Evolutionary conservation across 2,888 invertebrate genomes (phyloP).

Genomic region (Eupeodes latifasciatus): DNA sequence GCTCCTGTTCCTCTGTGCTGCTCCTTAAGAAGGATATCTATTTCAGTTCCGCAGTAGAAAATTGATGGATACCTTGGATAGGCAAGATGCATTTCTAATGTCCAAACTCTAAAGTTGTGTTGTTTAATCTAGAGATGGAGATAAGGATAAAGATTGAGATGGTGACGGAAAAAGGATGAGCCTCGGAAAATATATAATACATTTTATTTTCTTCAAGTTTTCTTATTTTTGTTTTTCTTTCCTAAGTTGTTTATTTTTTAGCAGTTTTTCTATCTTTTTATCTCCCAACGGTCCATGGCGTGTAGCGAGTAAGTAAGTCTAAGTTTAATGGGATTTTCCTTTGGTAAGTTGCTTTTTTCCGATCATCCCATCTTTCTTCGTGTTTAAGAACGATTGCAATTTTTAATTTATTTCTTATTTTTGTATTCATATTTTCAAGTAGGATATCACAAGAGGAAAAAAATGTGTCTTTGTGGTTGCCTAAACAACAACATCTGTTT

Average conservation of each 20-base stretch:
- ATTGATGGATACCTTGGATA: slow-evolving; percentile 1
- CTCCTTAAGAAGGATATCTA: background rate
- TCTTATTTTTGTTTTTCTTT: background rate
- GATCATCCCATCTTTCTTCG: background rate
- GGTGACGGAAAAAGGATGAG: background rate
- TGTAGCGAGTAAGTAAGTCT: background rate
- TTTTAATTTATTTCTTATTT: background rate
- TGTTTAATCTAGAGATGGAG: background rate
- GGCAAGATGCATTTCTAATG: slow-evolving; percentile 17
- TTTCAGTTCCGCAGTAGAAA: background rate
- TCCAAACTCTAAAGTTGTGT: slow-evolving; percentile 6
- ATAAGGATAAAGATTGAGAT: too few relatives aligned
- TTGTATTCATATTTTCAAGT: background rate
- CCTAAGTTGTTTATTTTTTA: background rate
- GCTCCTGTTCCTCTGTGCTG: too few relatives aligned
- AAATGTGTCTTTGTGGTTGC: background rate
- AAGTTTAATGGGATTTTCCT: background rate
- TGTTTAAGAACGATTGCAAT: background rate
- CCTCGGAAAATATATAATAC: background rate
- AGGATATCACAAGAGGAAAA: background rate
- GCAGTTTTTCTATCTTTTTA: background rate
- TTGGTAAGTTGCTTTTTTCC: background rate
- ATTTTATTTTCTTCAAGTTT: background rate
- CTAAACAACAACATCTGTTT: background rate
- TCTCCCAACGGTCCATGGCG: background rate